A percentile compares a stretch with the other conserved stretches of the same genome.
Evolutionary conservation across 92 coral and sea anemone genomes (phyloP).

Genomic region (Anthopleura xanthogrammica): DNA sequence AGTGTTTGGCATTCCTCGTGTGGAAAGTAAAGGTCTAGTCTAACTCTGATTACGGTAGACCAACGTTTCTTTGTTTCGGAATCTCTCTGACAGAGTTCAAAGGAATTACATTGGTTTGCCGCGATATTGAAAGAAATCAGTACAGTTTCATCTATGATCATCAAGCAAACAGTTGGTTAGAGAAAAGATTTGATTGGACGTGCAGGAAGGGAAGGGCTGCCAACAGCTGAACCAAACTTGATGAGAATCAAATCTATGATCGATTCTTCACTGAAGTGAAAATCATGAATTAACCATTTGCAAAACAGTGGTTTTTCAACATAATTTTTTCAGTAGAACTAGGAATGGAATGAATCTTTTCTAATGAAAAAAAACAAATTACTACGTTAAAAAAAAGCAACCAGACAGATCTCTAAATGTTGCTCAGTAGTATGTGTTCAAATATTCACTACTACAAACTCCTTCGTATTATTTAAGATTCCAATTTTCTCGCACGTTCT

Average conservation of each 20-base stretch:
- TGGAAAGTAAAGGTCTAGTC: not conserved
- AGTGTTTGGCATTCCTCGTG: not conserved
- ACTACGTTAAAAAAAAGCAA: not conserved
- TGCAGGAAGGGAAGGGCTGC: not conserved
- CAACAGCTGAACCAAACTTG: not conserved
- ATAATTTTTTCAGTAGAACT: constrained; percentile 1
- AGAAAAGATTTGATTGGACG: not conserved
- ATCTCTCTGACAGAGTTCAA: constrained; percentile 7
- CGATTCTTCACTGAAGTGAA: not conserved
- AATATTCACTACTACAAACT: not conserved
- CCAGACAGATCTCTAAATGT: not conserved
- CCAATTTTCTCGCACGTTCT: not conserved
- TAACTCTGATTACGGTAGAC: not conserved
- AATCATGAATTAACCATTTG: not conserved
- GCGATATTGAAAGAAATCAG: not conserved
- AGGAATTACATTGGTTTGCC: not conserved
- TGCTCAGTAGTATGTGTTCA: not conserved
- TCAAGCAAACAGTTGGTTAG: not conserved
- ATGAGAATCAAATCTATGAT: not conserved
- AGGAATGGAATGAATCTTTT: not conserved
- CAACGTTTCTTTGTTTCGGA: not conserved
- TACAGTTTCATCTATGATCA: not conserved
- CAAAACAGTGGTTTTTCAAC: constrained; percentile 4
- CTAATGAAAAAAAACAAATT: not conserved
- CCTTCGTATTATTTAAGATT: not conserved